phyloP scores from a whole-genome alignment of 2,797 vertebrate genomes.

The Neosilurus mollespiculum region DNA sequence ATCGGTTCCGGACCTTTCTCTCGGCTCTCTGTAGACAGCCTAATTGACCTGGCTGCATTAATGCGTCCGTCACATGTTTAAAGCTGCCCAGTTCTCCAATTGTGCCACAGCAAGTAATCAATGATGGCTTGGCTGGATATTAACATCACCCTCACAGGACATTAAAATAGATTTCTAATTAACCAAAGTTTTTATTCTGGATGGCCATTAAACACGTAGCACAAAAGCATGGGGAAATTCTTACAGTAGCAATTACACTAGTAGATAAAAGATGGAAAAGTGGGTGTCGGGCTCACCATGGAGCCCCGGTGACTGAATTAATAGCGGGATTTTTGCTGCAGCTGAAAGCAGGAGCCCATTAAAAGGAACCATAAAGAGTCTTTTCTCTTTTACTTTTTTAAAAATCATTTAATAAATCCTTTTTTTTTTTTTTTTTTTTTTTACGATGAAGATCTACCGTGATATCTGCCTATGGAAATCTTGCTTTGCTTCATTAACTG shows the following conservation, averaged over 20 bases:
- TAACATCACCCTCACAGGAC: conserved; percentile 51
- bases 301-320: conserved; percentile 44
- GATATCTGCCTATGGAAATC: neutral
- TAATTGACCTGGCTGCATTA: conserved; percentile 41
- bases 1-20: neutral
- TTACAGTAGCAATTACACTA: conserved; percentile 24
- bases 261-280: conserved; percentile 35
- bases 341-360: conserved; percentile 35
- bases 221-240: conserved; percentile 31
- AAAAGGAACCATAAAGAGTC: conserved; percentile 12
- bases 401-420: conserved; percentile 10
- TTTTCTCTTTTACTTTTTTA: conserved; percentile 19
- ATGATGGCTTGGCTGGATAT: conserved; percentile 59
- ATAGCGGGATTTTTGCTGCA: conserved; percentile 9
- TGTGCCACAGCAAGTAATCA: conserved; percentile 55
- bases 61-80: conserved; percentile 37
- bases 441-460: neutral
- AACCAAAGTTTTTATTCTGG: conserved; percentile 49
- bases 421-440: neutral
- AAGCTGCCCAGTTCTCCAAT: conserved; percentile 33
- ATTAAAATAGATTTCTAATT: conserved; percentile 54
- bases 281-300: conserved; percentile 30
- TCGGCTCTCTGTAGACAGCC: conserved; percentile 1
- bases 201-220: conserved; percentile 44
- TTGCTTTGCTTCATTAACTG: neutral